Evolutionary conservation across 1,140 invertebrate genomes (phyloP), one percentile per base, ranked within the genome.

Genomic region (Psix sp.): DNA sequence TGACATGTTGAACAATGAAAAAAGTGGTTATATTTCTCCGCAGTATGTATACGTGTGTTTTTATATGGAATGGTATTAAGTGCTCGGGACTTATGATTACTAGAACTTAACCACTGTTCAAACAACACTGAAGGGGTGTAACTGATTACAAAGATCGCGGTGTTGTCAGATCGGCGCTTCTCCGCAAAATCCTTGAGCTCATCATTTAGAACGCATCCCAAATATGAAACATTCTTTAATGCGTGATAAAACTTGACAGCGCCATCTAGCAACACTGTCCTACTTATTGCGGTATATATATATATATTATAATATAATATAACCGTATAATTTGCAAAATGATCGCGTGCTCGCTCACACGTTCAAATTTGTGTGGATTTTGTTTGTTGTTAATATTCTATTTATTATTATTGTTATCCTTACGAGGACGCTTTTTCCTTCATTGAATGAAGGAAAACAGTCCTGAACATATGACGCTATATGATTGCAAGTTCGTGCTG

Each of bases 41-140:
- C 74, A 77, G 78, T 77, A 74, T 80, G 81, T 79, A 78, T 77
- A 78, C 62, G 77, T 79, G 81, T 82, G 82, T 82, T 82, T 83
- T 83, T 82, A 82, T 82, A 83, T 80, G 73, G 74, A 72, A 82
- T 76, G 68, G 65, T 77, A 74, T 46, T 71, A 76, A 74, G 48
- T 76, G 76, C 39, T 77, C 63, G 59, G 70, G 74, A 75, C 63
- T 45, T 71, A 75, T 77, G 76, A 65, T 73, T 74, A 76, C 59
- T 68, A 51, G 70, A 76, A 76, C 54, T 79, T 66, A 76, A 76
- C 57, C 57, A 76, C 74, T 67, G 67, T 72, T 72, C 51, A 76
- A 72, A 56, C 66, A 67, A 71, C 62, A 49, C 66, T 39, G 56
- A 67, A 63, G 49, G 49, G 56, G 62, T 76, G 49, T 45, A 67